Conservation (phyloP, 2,888 invertebrate species). For the Argyra leucocephala region DNA sequence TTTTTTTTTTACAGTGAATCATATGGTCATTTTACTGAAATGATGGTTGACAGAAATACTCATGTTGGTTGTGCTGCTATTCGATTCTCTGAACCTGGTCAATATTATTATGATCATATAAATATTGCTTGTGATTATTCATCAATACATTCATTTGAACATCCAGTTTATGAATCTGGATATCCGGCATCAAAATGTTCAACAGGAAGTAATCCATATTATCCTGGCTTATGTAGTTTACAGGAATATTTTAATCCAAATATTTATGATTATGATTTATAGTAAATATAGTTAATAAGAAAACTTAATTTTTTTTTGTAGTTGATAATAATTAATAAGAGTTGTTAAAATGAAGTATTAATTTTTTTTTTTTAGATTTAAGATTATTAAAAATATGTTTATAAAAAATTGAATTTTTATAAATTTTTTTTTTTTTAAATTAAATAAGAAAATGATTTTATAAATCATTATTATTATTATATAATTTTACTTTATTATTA, state of each 20-base stretch:
- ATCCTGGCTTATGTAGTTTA: slow-evolving; percentile 36
- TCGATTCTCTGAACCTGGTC: slow-evolving; percentile 34
- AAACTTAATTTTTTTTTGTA: too few species aligned
- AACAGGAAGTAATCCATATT: slow-evolving; percentile 33
- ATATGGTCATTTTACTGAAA: slow-evolving; percentile 41
- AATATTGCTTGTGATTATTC: slow-evolving; percentile 41
- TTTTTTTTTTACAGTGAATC: slow-evolving; percentile 29
- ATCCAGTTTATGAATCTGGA: slow-evolving; percentile 36
- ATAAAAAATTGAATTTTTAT: too few species aligned
- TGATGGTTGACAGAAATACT: slow-evolving; percentile 38
- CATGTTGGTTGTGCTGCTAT: slow-evolving; percentile 41
- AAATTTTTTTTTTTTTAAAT: too few species aligned
- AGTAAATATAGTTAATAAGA: too few species aligned
- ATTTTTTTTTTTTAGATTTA: too few species aligned
- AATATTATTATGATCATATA: slow-evolving; percentile 34
- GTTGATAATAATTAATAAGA: too few species aligned
- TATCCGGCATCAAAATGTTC: slow-evolving; percentile 35
- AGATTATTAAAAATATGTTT: too few species aligned
- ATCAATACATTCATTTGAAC: slow-evolving; percentile 36
- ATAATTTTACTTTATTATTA: too few species aligned
- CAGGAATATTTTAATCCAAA: slow-evolving; percentile 38
- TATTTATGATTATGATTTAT: slow-evolving; percentile 11
- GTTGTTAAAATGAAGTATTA: too few species aligned
- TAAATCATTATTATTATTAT: too few species aligned
- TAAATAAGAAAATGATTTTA: too few species aligned